These are phyloP conservation scores for Mesorhabditis sp. DNA, from an alignment of 2,888 invertebrate genomes.

Conservation along the genomic window DNA sequence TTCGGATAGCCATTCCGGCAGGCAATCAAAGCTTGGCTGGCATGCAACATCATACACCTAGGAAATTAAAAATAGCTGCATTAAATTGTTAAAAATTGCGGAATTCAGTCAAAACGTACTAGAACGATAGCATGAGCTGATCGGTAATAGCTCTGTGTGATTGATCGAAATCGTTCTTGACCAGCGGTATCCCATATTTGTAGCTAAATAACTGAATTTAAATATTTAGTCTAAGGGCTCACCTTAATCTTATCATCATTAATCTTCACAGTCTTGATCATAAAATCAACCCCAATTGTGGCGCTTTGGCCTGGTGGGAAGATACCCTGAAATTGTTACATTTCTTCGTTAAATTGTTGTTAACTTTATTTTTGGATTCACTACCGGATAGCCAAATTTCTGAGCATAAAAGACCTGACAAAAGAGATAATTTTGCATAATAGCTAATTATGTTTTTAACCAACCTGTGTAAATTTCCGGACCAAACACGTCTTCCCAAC, in stretches of 20 bases:
- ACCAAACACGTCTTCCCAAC: constrained; percentile 97
- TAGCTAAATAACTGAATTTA: constrained; percentile 67
- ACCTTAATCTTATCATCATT: constrained; percentile 65
- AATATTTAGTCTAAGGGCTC: constrained; percentile 12
- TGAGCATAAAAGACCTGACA: neutral
- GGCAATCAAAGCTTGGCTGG: constrained; percentile 92
- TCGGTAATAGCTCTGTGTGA: constrained; percentile 76
- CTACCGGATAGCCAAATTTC: no score
- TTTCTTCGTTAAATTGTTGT: no score
- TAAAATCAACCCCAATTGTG: constrained; percentile 96
- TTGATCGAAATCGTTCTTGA: constrained; percentile 88
- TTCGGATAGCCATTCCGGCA: constrained; percentile 93
- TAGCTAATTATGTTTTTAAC: neutral
- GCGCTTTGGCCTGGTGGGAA: constrained; percentile 98
- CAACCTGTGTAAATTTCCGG: constrained; percentile 85
- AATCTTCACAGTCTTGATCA: constrained; percentile 97
- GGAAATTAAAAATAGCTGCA: neutral
- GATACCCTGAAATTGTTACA: constrained; percentile 68
- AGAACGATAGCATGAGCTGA: constrained; percentile 87
- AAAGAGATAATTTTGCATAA: neutral
- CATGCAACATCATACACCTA: constrained; percentile 86
- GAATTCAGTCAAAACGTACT: constrained; percentile 20
- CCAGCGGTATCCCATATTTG: constrained; percentile 99
- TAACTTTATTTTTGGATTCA: no score
- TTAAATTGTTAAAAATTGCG: neutral